Base-by-base conservation (phyloP, 2,888 invertebrate genomes). In the Eubasilissa splendida region DNA sequence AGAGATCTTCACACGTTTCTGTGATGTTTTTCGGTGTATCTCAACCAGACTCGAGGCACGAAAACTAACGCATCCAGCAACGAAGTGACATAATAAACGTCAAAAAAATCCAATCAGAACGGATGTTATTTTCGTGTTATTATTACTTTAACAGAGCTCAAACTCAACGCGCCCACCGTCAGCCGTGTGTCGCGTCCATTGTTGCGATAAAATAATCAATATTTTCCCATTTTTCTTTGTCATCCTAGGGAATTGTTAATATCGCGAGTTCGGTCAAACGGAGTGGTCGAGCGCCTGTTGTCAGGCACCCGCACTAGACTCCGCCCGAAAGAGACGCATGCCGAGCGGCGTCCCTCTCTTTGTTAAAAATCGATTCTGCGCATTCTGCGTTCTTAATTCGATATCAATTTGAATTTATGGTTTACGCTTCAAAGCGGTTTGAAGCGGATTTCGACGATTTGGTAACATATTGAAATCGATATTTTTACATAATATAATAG, bases 291-390 rank as follows among this genome's bases (percentile, higher is more conserved):
- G 50, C 78, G 50, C 78, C 78, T 78, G 78, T 60, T 73, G 78
- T 60, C 65, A 60, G 71, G 59, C 73, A 63, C 53, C 73, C 78
- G 71, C 78, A 63, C 73, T 71, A 63, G 53, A 50, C 73, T 22
- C 59, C 11, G 60, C 73, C 14, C 70, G 56, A 52, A 59, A 9
- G 74, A 31, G 53, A 53, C 33, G 60, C 12, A 14, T 7, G 42
- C 42, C 0, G 4, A 54, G 9, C 73, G 12, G 12, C 63, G 52
- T 42, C 71, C 33, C 54, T 42, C 53, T 78, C 53, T 10, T n/a
- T 12, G n/a, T 12, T 22, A 52, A 71, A 78, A 78, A 78, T 78
- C 78, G 78, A 78, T 78, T 78, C 71, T 65, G 71, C 71, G 78
- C 78, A 77, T 33, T 74, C 8, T 68, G 22, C 22, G 52, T 73